These are phyloP conservation scores for Meloe dianella DNA, from an alignment of 2,888 invertebrate genomes.

Conservation along the genomic window DNA sequence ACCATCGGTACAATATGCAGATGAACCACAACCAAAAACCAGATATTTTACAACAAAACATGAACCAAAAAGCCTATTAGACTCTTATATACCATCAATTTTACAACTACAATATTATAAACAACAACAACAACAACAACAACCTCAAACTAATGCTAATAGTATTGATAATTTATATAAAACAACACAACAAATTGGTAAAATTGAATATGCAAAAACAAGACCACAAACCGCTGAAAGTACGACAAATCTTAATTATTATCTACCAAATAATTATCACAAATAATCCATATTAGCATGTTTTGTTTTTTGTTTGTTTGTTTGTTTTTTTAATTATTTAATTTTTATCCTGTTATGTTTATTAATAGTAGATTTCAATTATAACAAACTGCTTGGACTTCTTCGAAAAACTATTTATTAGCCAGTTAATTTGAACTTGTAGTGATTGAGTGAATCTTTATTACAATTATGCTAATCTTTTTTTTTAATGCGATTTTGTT, in stretches of 20 bases:
- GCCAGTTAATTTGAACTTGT: constrained; percentile 2
- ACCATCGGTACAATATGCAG: constrained; percentile 9
- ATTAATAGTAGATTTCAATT: neutral
- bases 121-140: constrained; percentile 42
- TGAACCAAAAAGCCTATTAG: constrained; percentile 61
- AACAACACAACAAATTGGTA: constrained; percentile 20
- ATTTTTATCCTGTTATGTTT: neutral
- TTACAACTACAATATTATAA: constrained; percentile 54
- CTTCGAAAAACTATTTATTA: neutral
- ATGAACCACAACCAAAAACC: constrained; percentile 14
- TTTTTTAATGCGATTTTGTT: neutral
- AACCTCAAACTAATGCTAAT: constrained; percentile 37
- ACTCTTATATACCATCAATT: constrained; percentile 61
- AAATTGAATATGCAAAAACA: constrained; percentile 20
- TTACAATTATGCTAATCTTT: neutral
- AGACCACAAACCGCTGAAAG: constrained; percentile 20
- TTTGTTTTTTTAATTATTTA: constrained; percentile 30
- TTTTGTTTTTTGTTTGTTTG: too few relatives aligned
- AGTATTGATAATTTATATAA: constrained; percentile 13
- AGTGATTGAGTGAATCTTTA: neutral
- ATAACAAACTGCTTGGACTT: neutral
- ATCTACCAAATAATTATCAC: constrained; percentile 24
- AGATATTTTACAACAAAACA: constrained; percentile 34
- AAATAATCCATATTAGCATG: constrained; percentile 12
- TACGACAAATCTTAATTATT: constrained; percentile 21